Evolutionary conservation across 2,113 vertebrate genomes (phyloP).

Genomic region (Amblyornis subalaris): DNA sequence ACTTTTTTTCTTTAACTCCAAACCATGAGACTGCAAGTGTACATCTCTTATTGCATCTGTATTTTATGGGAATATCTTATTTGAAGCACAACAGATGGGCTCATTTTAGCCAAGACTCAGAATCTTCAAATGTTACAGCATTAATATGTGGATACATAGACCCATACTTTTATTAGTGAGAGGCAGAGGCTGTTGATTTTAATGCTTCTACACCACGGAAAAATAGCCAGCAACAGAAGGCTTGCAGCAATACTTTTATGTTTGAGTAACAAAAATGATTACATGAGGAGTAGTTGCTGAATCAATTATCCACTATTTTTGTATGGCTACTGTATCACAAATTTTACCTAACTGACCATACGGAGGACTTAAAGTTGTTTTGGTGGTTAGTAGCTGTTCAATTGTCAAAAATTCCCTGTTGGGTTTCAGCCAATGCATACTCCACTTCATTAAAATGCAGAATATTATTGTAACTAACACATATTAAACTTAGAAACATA

Average conservation of each 20-base stretch:
- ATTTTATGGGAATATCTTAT: constrained; percentile 56
- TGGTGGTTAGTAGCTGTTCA: background rate
- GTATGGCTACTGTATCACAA: background rate
- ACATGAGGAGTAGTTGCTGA: background rate
- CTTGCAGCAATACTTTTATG: background rate
- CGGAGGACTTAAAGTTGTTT: background rate
- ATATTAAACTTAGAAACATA: background rate
- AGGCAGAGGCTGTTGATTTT: background rate
- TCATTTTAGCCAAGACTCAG: constrained; percentile 36
- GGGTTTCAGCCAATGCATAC: background rate
- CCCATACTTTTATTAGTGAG: background rate
- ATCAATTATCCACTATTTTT: background rate
- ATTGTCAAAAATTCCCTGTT: background rate
- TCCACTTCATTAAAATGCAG: background rate
- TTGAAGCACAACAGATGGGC: constrained; percentile 49
- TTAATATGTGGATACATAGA: background rate
- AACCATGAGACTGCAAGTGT: constrained; percentile 50
- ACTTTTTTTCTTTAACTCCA: constrained; percentile 41
- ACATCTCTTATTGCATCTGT: constrained; percentile 53
- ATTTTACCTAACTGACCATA: background rate
- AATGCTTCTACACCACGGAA: background rate
- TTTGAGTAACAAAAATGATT: background rate
- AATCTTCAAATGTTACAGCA: background rate
- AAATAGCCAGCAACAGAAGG: background rate
- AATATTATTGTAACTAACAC: background rate